These are phyloP conservation scores for Yasuhikotakia modesta DNA, from an alignment of 2,797 vertebrate species.

Conservation along the genomic window DNA sequence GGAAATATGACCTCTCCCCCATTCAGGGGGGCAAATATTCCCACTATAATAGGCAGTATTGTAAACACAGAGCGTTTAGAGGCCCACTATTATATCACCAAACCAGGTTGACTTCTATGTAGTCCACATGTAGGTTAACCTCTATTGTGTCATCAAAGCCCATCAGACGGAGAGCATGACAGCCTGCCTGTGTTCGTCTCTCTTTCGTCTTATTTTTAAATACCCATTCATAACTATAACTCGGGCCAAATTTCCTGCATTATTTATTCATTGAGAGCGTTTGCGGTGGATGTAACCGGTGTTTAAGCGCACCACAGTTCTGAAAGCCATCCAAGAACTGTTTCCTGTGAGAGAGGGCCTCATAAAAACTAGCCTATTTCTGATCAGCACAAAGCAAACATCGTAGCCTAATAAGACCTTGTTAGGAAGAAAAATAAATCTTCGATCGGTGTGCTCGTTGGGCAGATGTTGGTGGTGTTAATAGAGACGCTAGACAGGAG, in stretches of 20 bases:
- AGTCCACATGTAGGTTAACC: conserved; percentile 75
- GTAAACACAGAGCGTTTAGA: conserved; percentile 77
- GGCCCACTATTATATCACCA: conserved; percentile 76
- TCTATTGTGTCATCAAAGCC: conserved; percentile 80
- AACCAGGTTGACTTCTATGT: conserved; percentile 79
- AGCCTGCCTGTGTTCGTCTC: conserved; percentile 65
- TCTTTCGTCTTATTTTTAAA: conserved; percentile 72
- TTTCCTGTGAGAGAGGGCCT: conserved; percentile 25
- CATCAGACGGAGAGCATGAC: conserved; percentile 68
- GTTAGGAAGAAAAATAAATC: not conserved
- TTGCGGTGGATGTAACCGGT: conserved; percentile 41
- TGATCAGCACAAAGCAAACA: conserved; percentile 26
- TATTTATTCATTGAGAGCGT: conserved; percentile 67
- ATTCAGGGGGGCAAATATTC: conserved; percentile 80
- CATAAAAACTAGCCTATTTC: conserved; percentile 10
- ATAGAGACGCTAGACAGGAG: conserved; percentile 20
- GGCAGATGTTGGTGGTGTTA: conserved; percentile 19
- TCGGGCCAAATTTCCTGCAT: conserved; percentile 66
- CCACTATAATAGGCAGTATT: conserved; percentile 86
- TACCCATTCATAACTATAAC: conserved; percentile 70
- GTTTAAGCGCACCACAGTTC: conserved; percentile 33
- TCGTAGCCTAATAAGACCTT: conserved; percentile 6
- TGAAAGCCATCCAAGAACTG: conserved; percentile 20
- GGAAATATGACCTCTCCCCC: conserved; percentile 82
- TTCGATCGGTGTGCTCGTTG: not conserved